Percentiles rank a stretch among this genome's conserved stretches.
These are phyloP conservation scores for Montipora cactus DNA, from an alignment of 64 coral and sea anemone genomes.

Conservation along the genomic window DNA sequence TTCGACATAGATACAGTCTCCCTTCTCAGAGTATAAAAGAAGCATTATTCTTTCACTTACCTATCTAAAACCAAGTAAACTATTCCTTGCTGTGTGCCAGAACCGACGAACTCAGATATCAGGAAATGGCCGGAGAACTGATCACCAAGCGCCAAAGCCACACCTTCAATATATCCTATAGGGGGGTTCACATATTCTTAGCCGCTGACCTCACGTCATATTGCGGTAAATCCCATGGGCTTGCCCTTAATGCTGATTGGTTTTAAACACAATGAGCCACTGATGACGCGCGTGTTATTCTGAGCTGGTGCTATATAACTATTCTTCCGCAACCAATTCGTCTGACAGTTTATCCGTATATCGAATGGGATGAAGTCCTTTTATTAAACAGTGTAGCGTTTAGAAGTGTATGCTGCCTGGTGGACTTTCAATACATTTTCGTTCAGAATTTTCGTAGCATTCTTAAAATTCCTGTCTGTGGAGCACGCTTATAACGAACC, in stretches of 20 bases:
- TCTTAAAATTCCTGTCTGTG: not conserved
- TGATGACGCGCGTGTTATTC: constrained; percentile 54
- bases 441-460: not conserved
- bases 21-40: not conserved
- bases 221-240: constrained; percentile 60
- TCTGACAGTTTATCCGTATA: not conserved
- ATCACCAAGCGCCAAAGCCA: constrained; percentile 67
- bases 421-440: not conserved
- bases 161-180: constrained; percentile 90
- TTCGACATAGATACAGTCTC: not conserved
- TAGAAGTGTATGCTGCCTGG: not conserved
- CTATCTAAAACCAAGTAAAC: constrained; percentile 68
- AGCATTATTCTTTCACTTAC: constrained; percentile 46
- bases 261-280: constrained; percentile 62
- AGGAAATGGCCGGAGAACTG: constrained; percentile 82
- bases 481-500: constrained; percentile 24
- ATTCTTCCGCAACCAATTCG: not conserved
- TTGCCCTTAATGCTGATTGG: constrained; percentile 55
- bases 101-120: constrained; percentile 66
- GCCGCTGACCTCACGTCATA: constrained; percentile 68
- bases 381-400: not conserved
- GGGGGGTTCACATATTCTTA: constrained; percentile 70
- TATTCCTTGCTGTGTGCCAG: constrained; percentile 62
- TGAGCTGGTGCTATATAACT: constrained; percentile 33
- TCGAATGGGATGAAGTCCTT: not conserved